Percentiles rank a stretch among this genome's conserved stretches.
These are phyloP conservation scores for Pachycephus smyrnensis DNA, from an alignment of 2,888 invertebrate species.

Conservation along the genomic window DNA sequence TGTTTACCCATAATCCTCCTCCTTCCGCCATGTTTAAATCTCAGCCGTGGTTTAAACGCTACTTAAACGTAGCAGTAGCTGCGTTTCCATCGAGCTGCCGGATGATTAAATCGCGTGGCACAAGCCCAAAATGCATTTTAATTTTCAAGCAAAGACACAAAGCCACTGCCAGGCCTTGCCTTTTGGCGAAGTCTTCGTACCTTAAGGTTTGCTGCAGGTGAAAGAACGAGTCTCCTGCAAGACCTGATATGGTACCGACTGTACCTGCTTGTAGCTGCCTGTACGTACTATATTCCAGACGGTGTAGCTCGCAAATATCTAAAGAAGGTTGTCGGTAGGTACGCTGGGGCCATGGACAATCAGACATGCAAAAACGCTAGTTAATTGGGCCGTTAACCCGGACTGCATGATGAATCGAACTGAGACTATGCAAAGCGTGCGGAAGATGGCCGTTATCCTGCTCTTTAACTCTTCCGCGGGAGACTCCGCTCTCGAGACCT, in stretches of 20 bases:
- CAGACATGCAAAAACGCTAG: slow-evolving; percentile 57
- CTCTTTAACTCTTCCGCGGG: neutral
- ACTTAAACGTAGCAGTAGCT: neutral
- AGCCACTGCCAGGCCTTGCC: neutral
- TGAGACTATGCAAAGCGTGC: slow-evolving; percentile 31
- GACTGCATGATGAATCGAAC: slow-evolving; percentile 53
- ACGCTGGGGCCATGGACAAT: slow-evolving; percentile 39
- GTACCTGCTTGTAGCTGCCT: neutral
- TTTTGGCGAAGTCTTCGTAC: neutral
- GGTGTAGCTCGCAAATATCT: slow-evolving; percentile 1
- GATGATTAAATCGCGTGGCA: slow-evolving; percentile 45
- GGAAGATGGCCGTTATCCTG: slow-evolving; percentile 25
- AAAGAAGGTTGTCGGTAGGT: slow-evolving; percentile 23
- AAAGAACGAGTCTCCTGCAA: neutral
- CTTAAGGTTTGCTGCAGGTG: neutral
- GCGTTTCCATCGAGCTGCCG: neutral
- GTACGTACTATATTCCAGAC: neutral
- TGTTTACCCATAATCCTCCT: neutral
- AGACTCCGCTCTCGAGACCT: neutral
- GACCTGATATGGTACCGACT: neutral
- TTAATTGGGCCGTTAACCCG: slow-evolving; percentile 55
- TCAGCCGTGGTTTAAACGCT: neutral
- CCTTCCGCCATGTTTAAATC: neutral
- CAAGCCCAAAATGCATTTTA: slow-evolving; percentile 47
- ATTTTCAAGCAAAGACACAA: slow-evolving; percentile 31